Evolutionary conservation across 2,797 vertebrate genomes (phyloP).

Genomic region (Neostethus bicornis): DNA sequence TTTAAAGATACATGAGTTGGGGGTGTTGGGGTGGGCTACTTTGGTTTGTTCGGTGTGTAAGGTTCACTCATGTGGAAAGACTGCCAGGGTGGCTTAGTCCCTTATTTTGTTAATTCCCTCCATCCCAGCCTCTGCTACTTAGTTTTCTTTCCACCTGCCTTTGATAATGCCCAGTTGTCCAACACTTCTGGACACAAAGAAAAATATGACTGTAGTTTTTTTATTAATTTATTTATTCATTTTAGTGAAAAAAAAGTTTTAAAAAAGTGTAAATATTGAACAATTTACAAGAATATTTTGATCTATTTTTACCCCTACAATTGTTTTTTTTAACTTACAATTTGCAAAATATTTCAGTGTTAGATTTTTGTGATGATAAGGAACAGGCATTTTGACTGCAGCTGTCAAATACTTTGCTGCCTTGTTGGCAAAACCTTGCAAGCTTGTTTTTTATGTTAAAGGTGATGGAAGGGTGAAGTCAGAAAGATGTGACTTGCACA

Average conservation of each 20-base stretch:
- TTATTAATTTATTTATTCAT: neutral
- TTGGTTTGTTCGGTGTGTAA: constrained; percentile 57
- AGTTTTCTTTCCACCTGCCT: constrained; percentile 28
- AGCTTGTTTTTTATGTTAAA: constrained; percentile 26
- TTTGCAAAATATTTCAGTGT: neutral
- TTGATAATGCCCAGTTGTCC: constrained; percentile 13
- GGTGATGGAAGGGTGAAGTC: constrained; percentile 41
- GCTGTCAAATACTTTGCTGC: constrained; percentile 16
- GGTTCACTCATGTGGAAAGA: constrained; percentile 80
- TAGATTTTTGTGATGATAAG: neutral
- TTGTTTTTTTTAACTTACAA: neutral
- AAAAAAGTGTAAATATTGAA: no score
- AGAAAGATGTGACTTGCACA: constrained; percentile 34
- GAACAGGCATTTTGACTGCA: neutral
- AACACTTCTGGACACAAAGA: constrained; percentile 7
- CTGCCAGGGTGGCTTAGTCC: constrained; percentile 74
- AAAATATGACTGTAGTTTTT: constrained; percentile 8
- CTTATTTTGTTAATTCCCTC: constrained; percentile 74
- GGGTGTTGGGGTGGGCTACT: no score
- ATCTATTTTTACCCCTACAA: no score
- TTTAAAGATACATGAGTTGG: constrained; percentile 61
- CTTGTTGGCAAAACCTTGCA: constrained; percentile 8
- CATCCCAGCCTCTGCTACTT: constrained; percentile 18
- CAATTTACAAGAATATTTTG: no score
- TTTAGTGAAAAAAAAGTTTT: no score